Conservation (phyloP, 53 echinoderm and acorn worm genomes). For the Temnopleurus reevesii region DNA sequence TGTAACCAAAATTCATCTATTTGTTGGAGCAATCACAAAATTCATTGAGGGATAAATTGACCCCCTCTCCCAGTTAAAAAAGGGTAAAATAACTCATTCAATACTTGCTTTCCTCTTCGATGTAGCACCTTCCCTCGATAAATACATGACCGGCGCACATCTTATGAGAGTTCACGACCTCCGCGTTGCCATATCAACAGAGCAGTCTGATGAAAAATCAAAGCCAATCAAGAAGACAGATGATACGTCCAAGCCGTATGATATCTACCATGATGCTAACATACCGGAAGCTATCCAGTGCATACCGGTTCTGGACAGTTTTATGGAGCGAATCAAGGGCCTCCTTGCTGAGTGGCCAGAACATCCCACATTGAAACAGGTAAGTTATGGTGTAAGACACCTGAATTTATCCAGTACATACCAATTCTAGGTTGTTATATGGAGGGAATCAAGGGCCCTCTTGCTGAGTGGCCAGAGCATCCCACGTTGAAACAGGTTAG, state of each 20-base stretch:
- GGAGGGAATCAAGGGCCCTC: conserved; percentile 64
- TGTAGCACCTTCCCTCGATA: conserved; percentile 56
- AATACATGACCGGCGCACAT: conserved; percentile 70
- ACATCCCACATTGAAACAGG: conserved; percentile 94
- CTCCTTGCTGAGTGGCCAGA: conserved; percentile 93
- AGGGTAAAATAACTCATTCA: not conserved
- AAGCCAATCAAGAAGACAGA: conserved; percentile 16
- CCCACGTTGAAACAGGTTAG: conserved; percentile 91
- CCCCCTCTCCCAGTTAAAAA: not conserved
- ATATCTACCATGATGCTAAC: conserved; percentile 90
- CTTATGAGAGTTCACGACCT: conserved; percentile 69
- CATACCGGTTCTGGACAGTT: conserved; percentile 70
- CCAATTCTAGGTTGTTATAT: conserved; percentile 71
- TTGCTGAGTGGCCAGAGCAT: conserved; percentile 96
- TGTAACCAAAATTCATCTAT: too few species aligned
- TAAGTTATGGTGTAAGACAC: not conserved
- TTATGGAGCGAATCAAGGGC: conserved; percentile 64
- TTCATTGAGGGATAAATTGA: not conserved
- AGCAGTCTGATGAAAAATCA: conserved; percentile 21
- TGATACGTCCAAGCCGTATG: conserved; percentile 68
- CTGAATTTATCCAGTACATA: conserved; percentile 66
- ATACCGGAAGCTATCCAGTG: conserved; percentile 77
- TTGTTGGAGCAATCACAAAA: too few species aligned
- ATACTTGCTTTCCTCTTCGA: not conserved
- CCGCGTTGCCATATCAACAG: conserved; percentile 63